Base-by-base conservation (phyloP, 92 coral and sea anemone genomes). In the Ricordea florida region DNA sequence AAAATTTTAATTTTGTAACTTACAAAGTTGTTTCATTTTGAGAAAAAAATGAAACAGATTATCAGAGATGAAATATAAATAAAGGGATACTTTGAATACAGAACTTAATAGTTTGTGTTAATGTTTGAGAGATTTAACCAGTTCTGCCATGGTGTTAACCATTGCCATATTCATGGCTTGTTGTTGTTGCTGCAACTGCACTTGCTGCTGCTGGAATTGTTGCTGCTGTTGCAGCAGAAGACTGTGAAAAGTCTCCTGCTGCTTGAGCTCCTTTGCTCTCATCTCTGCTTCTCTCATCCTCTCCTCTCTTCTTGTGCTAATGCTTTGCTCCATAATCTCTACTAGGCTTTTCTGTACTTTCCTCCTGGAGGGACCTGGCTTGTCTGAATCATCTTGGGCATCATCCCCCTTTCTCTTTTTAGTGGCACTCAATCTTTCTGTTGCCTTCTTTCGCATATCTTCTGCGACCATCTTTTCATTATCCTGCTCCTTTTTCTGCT, bases 141-240 rank as follows among this genome's bases (percentile, higher is more conserved):
- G 44, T 47, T 74, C 81, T 43, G 50, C 29, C 44, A 74, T 31
- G 22, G 78, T 72, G 58, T 45, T 71, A 24, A 71, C 13, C 78
- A 71, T 71, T 20, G 56, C 56, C 78, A 71, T 72, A 26, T 72
- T 72, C 69, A 72, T 72, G 68, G 79, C 69, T 27, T 57, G 41
- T 25, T 57, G 40, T 24, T 28, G 41, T 24, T 33, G 37, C 64
- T 55, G 62, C 72, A 64, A 41, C 56, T 69, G 76, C 62, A 48
- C 32, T 30, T 55, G 62, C 35, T 25, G 38, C 35, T n/a, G n/a
- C n/a, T n/a, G n/a, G n/a, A 26, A 15, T 31, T 55, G 62, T 46
- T 52, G 65, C 14, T 69, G 78, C 29, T 71, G 78, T 28, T 71
- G 78, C 32, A 69, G 31, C 47, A 69, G 24, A 43, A 51, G 3